phyloP scores from a whole-genome alignment of 2,113 vertebrate species.

The Ophthalmotilapia sp. region DNA sequence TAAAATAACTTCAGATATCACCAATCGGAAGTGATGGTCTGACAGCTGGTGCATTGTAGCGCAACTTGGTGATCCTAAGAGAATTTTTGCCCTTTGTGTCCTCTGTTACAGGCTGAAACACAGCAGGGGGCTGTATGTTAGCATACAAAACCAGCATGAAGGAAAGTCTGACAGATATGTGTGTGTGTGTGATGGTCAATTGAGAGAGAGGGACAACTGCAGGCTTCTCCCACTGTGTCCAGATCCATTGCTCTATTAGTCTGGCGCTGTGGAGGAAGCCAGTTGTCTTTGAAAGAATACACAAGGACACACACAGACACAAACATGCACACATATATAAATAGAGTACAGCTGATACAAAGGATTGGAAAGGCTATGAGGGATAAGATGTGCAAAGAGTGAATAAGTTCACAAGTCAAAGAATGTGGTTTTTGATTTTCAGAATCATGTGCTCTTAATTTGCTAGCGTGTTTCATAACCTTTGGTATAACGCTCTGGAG shows the following conservation, averaged over 20 bases:
- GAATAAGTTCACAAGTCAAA: background rate
- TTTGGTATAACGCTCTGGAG: constrained; percentile 17
- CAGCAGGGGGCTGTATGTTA: constrained; percentile 19
- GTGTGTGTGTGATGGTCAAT: constrained; percentile 4
- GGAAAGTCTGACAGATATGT: background rate
- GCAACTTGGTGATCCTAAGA: background rate
- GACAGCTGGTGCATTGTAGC: constrained; percentile 1
- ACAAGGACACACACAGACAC: background rate
- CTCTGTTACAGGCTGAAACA: background rate
- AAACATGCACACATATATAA: background rate
- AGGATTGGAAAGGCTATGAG: background rate
- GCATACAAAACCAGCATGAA: constrained; percentile 30
- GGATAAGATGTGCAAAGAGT: background rate
- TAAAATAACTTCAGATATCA: background rate
- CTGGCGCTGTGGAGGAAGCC: background rate
- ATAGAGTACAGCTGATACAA: background rate
- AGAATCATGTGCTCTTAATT: constrained; percentile 22
- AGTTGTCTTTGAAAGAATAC: background rate
- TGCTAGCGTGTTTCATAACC: constrained; percentile 8
- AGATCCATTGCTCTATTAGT: constrained; percentile 36
- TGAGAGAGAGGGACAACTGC: background rate
- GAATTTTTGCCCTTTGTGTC: constrained; percentile 29
- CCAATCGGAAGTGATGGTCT: background rate
- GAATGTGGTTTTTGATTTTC: background rate
- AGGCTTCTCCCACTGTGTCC: constrained; percentile 30